A percentile compares a stretch with the other conserved stretches of the same genome.
Evolutionary conservation across 2,888 invertebrate species (phyloP).

Genomic region (Euplexia lucipara): DNA sequence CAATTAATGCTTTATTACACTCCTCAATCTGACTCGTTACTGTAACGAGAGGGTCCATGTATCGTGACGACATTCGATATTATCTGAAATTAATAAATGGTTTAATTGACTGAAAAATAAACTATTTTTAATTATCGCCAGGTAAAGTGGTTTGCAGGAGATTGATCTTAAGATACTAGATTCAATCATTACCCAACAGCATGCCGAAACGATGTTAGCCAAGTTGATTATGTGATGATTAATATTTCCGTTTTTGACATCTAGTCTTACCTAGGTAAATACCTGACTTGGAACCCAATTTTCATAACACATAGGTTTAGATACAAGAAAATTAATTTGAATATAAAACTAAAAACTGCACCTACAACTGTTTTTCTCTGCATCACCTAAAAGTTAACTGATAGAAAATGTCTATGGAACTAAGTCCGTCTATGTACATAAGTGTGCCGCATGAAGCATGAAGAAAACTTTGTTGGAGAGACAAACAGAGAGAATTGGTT

Average conservation of each 20-base stretch:
- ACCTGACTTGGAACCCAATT: background rate
- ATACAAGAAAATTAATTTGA: no score
- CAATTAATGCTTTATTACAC: constrained; percentile 61
- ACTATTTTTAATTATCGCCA: background rate
- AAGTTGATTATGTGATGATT: background rate
- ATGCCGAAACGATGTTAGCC: background rate
- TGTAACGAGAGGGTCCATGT: constrained; percentile 32
- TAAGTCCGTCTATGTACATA: no score
- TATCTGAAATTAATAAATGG: constrained; percentile 26
- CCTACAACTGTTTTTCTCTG: no score
- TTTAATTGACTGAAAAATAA: constrained; percentile 11
- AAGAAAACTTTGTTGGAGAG: no score
- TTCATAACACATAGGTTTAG: background rate
- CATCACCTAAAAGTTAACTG: no score
- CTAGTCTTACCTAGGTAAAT: background rate
- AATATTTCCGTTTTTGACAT: background rate
- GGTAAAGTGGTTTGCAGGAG: constrained; percentile 12
- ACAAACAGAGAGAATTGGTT: no score
- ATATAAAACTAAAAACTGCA: no score
- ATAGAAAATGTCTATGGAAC: no score
- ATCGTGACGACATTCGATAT: constrained; percentile 28
- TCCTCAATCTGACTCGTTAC: constrained; percentile 48
- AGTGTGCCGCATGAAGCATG: no score
- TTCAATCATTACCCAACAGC: constrained; percentile 15
- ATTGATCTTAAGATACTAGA: constrained; percentile 10